Evolutionary conservation across 37 sponge, comb jelly and placozoan species (phyloP).

Genomic region (Aplysina aerophoba): DNA sequence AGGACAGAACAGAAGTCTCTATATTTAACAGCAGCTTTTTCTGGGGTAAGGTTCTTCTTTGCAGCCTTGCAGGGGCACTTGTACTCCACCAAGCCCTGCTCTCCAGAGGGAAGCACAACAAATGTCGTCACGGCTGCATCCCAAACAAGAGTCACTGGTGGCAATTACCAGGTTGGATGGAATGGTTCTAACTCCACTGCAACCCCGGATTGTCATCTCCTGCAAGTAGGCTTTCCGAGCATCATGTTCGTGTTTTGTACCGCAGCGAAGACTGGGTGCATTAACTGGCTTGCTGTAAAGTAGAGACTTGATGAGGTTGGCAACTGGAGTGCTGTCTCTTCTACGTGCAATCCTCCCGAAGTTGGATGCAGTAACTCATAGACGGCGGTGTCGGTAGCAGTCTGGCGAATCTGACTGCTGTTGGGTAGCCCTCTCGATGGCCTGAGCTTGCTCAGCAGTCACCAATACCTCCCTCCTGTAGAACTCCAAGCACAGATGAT

Average conservation of each 20-base stretch:
- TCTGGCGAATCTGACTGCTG: not conserved
- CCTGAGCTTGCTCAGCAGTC: not conserved
- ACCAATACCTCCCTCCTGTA: not conserved
- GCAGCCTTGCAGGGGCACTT: no score
- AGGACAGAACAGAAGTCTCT: no score
- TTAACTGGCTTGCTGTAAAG: not conserved
- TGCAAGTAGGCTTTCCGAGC: not conserved
- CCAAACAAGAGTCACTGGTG: no score
- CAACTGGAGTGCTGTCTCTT: constrained; percentile 39
- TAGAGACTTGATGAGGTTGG: constrained; percentile 6
- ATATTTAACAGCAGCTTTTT: no score
- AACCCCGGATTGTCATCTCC: not conserved
- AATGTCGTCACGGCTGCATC: no score
- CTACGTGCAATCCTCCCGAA: constrained; percentile 35
- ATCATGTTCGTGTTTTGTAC: constrained; percentile 9
- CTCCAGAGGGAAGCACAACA: no score
- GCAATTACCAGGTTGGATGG: no score
- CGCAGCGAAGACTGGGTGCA: no score
- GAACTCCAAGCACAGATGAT: constrained; percentile 25
- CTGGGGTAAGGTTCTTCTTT: no score
- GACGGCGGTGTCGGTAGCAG: not conserved
- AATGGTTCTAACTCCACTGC: no score
- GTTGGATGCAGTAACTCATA: constrained; percentile 27
- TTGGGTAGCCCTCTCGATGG: not conserved
- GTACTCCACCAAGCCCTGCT: no score